Percentiles rank a stretch among this genome's conserved stretches.
phyloP scores from a whole-genome alignment of 2,113 vertebrate genomes.

The Turdus rufiventris region DNA sequence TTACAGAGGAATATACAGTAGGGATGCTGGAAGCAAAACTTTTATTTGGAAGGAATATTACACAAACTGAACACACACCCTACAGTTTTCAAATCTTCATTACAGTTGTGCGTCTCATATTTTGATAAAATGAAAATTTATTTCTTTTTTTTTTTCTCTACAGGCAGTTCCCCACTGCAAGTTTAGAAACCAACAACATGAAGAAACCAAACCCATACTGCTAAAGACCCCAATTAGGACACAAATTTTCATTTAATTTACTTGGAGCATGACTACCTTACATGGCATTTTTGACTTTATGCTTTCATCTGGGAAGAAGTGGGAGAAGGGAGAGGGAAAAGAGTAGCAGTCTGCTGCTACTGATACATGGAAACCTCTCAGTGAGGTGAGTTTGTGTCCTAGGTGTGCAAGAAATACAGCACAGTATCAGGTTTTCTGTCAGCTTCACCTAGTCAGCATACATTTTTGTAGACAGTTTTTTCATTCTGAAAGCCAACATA shows the following conservation, averaged over 20 bases:
- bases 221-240: background rate
- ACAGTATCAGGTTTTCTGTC: background rate
- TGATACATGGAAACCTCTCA: background rate
- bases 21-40: slow-evolving; percentile 49
- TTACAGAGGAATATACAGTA: slow-evolving; percentile 68
- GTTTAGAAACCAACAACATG: background rate
- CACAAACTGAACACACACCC: slow-evolving; percentile 62
- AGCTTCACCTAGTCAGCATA: background rate
- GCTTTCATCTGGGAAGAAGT: background rate
- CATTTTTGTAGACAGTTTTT: background rate
- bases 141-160: background rate
- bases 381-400: background rate
- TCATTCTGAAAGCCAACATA: background rate
- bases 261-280: background rate
- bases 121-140: slow-evolving; percentile 15
- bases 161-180: slow-evolving; percentile 16
- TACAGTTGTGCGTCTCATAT: slow-evolving; percentile 49
- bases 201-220: background rate
- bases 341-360: background rate
- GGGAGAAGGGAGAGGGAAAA: background rate
- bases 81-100: slow-evolving; percentile 55
- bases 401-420: background rate
- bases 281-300: background rate
- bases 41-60: slow-evolving; percentile 72
- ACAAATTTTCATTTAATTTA: background rate